Base-by-base conservation (phyloP, 2,113 vertebrate genomes). In the Gasterosteus nipponicus region DNA sequence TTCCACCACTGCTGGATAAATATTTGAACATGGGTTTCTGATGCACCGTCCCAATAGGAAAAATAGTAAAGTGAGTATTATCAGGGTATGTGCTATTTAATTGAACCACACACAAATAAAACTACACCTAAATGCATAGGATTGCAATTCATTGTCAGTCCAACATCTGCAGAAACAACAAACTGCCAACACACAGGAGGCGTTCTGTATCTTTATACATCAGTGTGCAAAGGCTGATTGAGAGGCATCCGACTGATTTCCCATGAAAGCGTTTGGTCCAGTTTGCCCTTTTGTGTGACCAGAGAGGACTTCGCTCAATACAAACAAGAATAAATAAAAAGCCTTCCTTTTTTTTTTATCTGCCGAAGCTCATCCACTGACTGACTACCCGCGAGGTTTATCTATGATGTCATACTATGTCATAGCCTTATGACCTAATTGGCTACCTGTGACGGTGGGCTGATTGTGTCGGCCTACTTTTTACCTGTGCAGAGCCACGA, bases 371-470 rank as follows among this genome's bases (percentile, higher is more conserved):
- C 69, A 42, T 44, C 7, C 39, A 39, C 42, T 29, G 81, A 39
- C 42, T 29, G 81, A 62, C 65, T 35, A 22, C 19, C 64, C 5
- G 0, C 4, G 44, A 3, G 70, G 33, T 57, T 47, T 1, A 54
- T 73, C 69, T 41, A 29, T 82, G 73, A 82, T 77, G 84, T 83
- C 82, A 81, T 60, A 56, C 56, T 64, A 59, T 81, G 3, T 74
- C 79, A 78, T 68, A 59, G 78, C 54, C 22, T 53, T 71, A 22
- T 31, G 62, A 80, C 73, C 68, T 29, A 10, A 71, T 66, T 63
- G 54, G 77, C 71, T 47, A 68, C 44, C 39, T 41, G 35, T 19
- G 62, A 63, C 51, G 59, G 59, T 73, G 66, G 71, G 70, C 33
- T 64, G 72, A 77, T 65, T 69, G 74, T 49, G 58, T 31, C 59